Base-by-base conservation (phyloP, 2,113 vertebrate species). In the Salminus brasiliensis region DNA sequence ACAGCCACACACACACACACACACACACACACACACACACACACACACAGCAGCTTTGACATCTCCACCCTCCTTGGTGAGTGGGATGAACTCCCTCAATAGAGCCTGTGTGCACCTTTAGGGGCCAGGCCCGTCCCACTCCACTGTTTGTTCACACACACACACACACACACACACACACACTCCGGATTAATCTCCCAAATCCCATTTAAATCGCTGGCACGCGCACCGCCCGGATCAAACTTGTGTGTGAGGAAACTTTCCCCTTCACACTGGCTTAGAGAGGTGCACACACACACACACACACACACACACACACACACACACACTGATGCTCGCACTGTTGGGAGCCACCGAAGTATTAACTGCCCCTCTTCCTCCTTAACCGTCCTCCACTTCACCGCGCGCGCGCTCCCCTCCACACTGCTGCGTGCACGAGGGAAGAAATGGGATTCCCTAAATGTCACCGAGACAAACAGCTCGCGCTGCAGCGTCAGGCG, bases 181-280 rank as follows among this genome's bases (percentile, higher is more conserved):
- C 88, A 84, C 88, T 81, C 87, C 82, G 85, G 88, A 91, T 91
- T 90, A 91, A 89, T 90, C 88, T 84, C 87, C 78, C 67, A 92
- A 93, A 92, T 89, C 91, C 85, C 85, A 88, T 92, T 93, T 90
- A 88, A 55, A 88, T 85, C 86, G 67, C 73, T 34, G 72, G 86
- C 85, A 86, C 66, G 85, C 84, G 83, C 80, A 16, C 27, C 85
- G 76, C 39, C 65, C n/a, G 83, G 87, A 87, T 88, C 83, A 85
- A 87, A 90, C 85, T 87, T 88, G 87, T 85, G 85, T 87, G 69
- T 30, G 53, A 79, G 83, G 83, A 85, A 89, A 92, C 84, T 90
- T 92, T 93, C 88, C 84, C 90, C 92, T 93, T 93, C 92, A 93
- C 91, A 91, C 84, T 74, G 59, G 87, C 87, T 92, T 92, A 93